Percentiles rank a stretch among this genome's conserved stretches.
Evolutionary conservation across 2,888 invertebrate genomes (phyloP).

Genomic region (Blastobasis lacticolella): DNA sequence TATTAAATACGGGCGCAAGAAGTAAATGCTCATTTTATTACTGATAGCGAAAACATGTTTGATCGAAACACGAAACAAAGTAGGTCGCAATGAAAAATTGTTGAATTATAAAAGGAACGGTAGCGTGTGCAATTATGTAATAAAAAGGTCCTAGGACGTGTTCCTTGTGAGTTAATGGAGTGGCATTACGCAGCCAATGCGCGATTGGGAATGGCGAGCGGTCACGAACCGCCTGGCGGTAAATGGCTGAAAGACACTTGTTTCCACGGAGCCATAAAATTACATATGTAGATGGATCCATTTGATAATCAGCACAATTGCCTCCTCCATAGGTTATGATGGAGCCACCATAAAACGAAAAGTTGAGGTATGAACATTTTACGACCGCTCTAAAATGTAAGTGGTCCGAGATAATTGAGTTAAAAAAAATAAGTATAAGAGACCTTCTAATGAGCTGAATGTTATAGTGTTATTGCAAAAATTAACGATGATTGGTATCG

Average conservation of each 20-base stretch:
- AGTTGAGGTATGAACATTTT: conserved; percentile 19
- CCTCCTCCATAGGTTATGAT: conserved; percentile 30
- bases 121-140: conserved; percentile 51
- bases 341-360: conserved; percentile 27
- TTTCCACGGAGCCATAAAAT: conserved; percentile 46
- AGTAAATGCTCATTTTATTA: conserved; percentile 42
- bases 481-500: no score
- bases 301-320: conserved; percentile 29
- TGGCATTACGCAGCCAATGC: conserved; percentile 26
- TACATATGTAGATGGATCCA: conserved; percentile 49
- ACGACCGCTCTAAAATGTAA: conserved; percentile 25
- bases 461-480: no score
- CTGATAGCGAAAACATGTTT: conserved; percentile 29
- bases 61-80: conserved; percentile 40
- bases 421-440: no score
- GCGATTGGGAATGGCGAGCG: conserved; percentile 36
- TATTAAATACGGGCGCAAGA: conserved; percentile 34
- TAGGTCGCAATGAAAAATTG: conserved; percentile 31
- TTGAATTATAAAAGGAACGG: conserved; percentile 26
- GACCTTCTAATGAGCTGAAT: no score
- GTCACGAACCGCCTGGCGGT: conserved; percentile 31
- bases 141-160: conserved; percentile 41
- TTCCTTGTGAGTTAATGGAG: conserved; percentile 57
- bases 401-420: conserved; percentile 3
- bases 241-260: conserved; percentile 60